These are phyloP conservation scores for Phaetusa simplex DNA, from an alignment of 2,113 vertebrate genomes.

Conservation along the genomic window DNA sequence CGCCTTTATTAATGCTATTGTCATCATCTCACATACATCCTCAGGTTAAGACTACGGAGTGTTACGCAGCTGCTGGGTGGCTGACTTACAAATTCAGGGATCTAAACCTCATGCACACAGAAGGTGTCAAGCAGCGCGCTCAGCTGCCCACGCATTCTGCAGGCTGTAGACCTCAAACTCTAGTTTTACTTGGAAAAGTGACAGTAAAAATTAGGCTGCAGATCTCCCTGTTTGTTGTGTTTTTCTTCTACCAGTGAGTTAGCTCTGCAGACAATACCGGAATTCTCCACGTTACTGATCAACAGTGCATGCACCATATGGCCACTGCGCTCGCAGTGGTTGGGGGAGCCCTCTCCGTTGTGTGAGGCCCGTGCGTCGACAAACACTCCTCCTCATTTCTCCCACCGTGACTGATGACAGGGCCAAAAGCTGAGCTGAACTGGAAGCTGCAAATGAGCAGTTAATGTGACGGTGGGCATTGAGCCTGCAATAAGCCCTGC, in stretches of 20 bases:
- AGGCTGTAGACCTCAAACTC: not conserved
- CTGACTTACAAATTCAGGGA: not conserved
- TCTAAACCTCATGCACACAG: not conserved
- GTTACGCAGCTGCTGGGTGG: not conserved
- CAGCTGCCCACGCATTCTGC: not conserved
- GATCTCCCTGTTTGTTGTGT: not conserved
- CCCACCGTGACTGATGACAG: not conserved
- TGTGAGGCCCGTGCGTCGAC: not conserved
- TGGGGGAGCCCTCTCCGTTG: not conserved
- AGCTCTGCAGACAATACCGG: not conserved
- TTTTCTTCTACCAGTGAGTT: not conserved
- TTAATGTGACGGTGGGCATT: not conserved
- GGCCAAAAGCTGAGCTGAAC: not conserved
- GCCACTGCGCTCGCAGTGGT: not conserved
- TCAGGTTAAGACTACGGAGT: not conserved
- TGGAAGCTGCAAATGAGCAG: not conserved
- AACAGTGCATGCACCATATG: not conserved
- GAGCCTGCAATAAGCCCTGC: not conserved
- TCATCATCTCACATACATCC: not conserved
- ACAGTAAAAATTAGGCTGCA: not conserved
- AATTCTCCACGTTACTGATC: not conserved
- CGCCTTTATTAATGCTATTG: not conserved
- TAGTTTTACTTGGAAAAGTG: not conserved
- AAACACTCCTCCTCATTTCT: not conserved
- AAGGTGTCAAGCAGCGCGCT: rapidly evolving